Base-by-base conservation (phyloP, 2,888 invertebrate genomes). In the Drosophila austrosaltans region DNA sequence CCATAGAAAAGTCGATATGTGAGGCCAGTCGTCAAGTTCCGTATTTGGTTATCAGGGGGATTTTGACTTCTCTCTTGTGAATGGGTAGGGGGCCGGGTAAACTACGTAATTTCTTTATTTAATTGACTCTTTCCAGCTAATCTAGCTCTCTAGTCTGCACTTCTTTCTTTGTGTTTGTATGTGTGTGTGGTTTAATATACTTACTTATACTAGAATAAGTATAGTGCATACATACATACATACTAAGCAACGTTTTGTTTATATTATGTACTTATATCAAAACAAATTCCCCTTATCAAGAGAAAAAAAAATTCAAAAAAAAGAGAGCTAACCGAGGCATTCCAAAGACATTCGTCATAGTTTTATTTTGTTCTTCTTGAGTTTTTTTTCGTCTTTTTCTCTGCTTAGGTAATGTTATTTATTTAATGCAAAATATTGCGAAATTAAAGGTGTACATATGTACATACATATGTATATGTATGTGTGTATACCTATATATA, bases 321-420 rank as follows among this genome's bases (percentile, higher is more conserved):
- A 16, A 16, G 44, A 44, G 42, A 42, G 42, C 42, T 42, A n/a
- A 8, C 40, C n/a, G 6, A 12, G 12, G 44, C 48, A 48, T 48
- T 48, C 48, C 48, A 48, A 48, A 48, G 48, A 48, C 22, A 48
- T 48, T 22, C 22, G 48, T 48, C 48, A 48, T 48, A 48, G 48
- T 10, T 48, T 4, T 25, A 25, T 10, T 48, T 48, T 48, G 48
- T 48, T 48, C 22, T 25, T 44, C 4, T 48, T 22, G 20, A 22
- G 22, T 48, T 48, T 32, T 32, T 32, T 32, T 7, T 32, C 5
- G 4, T 32, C 6, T 32, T 32, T 32, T 4, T 28, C 28, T 32
- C 32, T 40, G 40, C 40, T 40, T 42, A 48, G 48, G 10, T 48
- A 48, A 48, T 48, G 48, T 7, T 25, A 48, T 48, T 48, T 48